phyloP scores from a whole-genome alignment of 1,140 invertebrate species.

The Drosophila sproati region DNA sequence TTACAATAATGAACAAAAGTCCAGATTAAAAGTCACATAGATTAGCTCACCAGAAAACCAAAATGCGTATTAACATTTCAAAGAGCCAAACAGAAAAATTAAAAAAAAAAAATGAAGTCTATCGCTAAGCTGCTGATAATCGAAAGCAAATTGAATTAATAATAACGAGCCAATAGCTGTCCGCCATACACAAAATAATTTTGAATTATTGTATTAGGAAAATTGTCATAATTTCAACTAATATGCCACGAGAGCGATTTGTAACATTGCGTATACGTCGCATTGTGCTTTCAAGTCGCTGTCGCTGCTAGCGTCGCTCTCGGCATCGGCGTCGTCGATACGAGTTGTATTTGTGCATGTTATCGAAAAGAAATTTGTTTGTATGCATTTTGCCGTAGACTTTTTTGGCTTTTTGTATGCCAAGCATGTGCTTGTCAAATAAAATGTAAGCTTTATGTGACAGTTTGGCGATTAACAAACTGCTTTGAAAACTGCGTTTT shows the following conservation, averaged over 20 bases:
- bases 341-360: conserved; percentile 43
- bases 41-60: conserved; percentile 51
- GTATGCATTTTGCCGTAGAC: conserved; percentile 17
- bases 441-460: conserved; percentile 80
- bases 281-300: conserved; percentile 24
- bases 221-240: conserved; percentile 79
- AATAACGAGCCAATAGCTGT: conserved; percentile 65
- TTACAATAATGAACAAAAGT: conserved; percentile 54
- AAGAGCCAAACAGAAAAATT: conserved; percentile 20
- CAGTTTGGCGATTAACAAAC: conserved; percentile 77
- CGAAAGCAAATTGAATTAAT: conserved; percentile 79
- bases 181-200: conserved; percentile 50
- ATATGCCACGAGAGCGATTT: conserved; percentile 59
- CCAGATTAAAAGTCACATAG: conserved; percentile 47
- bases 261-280: conserved; percentile 37
- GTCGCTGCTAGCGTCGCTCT: background rate
- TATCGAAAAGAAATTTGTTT: conserved; percentile 74
- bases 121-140: conserved; percentile 63
- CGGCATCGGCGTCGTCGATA: background rate
- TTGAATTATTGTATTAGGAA: conserved; percentile 75
- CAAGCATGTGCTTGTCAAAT: conserved; percentile 75
- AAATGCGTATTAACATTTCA: conserved; percentile 64
- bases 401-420: conserved; percentile 57
- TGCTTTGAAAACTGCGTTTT: conserved; percentile 71
- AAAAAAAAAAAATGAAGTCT: conserved; percentile 32